These are phyloP conservation scores for Masticophis lateralis DNA, from an alignment of 2,797 vertebrate species.

Conservation along the genomic window DNA sequence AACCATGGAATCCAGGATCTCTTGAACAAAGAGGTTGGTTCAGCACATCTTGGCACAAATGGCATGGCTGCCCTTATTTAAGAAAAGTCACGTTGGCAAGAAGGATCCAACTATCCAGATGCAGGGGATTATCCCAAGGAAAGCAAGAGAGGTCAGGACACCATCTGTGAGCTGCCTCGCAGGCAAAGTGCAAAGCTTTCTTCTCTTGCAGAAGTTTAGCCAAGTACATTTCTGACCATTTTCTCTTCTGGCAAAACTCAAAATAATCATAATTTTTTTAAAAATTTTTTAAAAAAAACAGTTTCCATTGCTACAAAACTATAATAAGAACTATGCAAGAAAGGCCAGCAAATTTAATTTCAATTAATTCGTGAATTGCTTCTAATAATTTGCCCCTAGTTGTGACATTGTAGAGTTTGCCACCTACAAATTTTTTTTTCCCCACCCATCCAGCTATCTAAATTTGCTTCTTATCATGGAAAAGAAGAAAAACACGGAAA, in stretches of 20 bases:
- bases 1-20: neutral
- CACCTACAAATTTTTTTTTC: neutral
- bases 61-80: neutral
- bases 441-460: neutral
- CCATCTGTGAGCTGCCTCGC: neutral
- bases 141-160: neutral
- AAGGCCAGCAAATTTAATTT: neutral
- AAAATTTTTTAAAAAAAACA: neutral
- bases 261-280: neutral
- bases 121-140: neutral
- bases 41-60: neutral
- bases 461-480: neutral
- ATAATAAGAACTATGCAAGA: neutral
- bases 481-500: neutral
- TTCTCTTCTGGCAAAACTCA: neutral
- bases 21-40: neutral
- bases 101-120: neutral
- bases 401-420: neutral
- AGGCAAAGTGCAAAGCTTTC: neutral
- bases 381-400: neutral
- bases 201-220: neutral
- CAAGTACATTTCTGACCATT: constrained; percentile 4
- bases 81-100: neutral
- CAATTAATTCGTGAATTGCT: neutral
- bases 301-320: neutral